A percentile compares a stretch with the other conserved stretches of the same genome.
These are phyloP conservation scores for Cirrhinus mrigala DNA, from an alignment of 2,797 vertebrate genomes.

Conservation along the genomic window DNA sequence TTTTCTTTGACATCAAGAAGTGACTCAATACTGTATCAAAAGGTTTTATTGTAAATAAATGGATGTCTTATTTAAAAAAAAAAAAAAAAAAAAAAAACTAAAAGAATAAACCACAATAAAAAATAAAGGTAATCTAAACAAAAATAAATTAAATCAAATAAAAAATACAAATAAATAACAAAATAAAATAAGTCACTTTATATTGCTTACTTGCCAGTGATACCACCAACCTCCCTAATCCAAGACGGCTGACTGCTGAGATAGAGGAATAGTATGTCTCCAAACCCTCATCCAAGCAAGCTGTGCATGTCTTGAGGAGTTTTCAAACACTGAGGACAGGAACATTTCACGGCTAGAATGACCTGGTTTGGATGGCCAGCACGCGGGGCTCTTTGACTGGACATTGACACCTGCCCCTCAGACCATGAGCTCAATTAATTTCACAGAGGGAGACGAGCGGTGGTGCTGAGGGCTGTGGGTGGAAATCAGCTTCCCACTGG, in stretches of 20 bases:
- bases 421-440: slow-evolving; percentile 82
- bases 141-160: too few species aligned
- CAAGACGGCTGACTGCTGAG: background rate
- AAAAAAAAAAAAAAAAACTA: too few species aligned
- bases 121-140: too few species aligned
- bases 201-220: background rate
- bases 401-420: slow-evolving; percentile 62
- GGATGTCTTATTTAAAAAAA: too few species aligned
- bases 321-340: background rate
- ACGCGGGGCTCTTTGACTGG: slow-evolving; percentile 59
- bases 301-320: slow-evolving; percentile 2
- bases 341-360: background rate
- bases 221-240: too few species aligned
- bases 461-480: background rate
- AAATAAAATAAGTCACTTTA: background rate
- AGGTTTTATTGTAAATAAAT: too few species aligned
- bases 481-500: background rate
- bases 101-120: too few species aligned
- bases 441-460: slow-evolving; percentile 74
- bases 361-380: slow-evolving; percentile 1
- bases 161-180: too few species aligned
- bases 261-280: background rate
- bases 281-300: background rate
- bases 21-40: background rate
- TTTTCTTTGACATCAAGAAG: background rate